These are phyloP conservation scores for Acromyrmex heyeri DNA, from an alignment of 1,140 invertebrate genomes.

Conservation along the genomic window DNA sequence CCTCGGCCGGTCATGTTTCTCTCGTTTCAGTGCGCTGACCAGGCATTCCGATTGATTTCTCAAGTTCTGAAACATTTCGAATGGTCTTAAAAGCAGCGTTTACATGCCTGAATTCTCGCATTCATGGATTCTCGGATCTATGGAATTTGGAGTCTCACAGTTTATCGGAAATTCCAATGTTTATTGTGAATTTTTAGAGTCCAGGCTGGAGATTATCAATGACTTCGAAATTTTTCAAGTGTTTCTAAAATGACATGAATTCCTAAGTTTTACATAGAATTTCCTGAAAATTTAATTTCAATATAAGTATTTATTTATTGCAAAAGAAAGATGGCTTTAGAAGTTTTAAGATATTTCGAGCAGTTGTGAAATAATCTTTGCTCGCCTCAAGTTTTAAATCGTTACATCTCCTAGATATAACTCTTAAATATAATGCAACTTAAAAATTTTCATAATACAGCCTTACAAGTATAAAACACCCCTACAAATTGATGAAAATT, in stretches of 20 bases:
- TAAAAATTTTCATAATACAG: not conserved
- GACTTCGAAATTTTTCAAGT: not conserved
- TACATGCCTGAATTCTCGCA: conserved; percentile 25
- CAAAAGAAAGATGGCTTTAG: not conserved
- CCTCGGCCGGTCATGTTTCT: not conserved
- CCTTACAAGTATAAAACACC: too few species aligned
- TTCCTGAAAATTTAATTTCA: not conserved
- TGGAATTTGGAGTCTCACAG: not conserved
- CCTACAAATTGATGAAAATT: too few species aligned
- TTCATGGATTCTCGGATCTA: not conserved
- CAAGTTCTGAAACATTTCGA: conserved; percentile 33
- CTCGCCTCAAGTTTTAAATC: not conserved
- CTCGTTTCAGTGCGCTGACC: conserved; percentile 16
- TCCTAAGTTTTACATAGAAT: not conserved
- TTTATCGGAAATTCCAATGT: not conserved
- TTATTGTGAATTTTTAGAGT: not conserved
- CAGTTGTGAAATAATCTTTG: not conserved
- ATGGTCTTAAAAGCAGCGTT: conserved; percentile 15
- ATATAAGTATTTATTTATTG: not conserved
- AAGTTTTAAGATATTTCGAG: not conserved
- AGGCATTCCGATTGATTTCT: conserved; percentile 54
- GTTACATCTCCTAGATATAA: not conserved
- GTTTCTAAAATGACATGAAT: not conserved
- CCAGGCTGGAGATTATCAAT: not conserved
- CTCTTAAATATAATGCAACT: not conserved